Evolutionary conservation across 2,888 invertebrate genomes (phyloP), one percentile per base, ranked within the genome.

Genomic region (Tetragonisca angustula): DNA sequence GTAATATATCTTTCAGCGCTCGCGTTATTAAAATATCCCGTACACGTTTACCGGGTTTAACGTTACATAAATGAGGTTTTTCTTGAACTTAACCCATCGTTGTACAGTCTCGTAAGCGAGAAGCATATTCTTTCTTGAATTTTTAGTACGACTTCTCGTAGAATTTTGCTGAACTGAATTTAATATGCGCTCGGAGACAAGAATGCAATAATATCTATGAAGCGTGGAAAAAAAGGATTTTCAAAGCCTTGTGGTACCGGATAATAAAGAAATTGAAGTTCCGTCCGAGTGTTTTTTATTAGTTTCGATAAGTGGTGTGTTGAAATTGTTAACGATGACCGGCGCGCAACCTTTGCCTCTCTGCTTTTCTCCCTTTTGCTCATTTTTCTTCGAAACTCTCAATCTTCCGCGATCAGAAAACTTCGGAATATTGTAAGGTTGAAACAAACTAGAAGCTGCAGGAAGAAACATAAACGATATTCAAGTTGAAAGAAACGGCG

Each of bases 381-480:
- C 62, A 36, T n/a, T 62, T 50, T 27, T 61, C 56, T 76, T 52
- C 68, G n/a, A 61, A 79, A 69, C 76, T 79, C 49, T 70, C 56
- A 50, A 80, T 65, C 78, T 65, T 59, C 70, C 32, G 36, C 78
- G 70, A 71, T 78, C 80, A 71, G 54, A 65, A 70, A 80, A 65
- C 70, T 78, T 80, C 13, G 17, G 64, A 71, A 65, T 65, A 78
- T 62, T 52, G 65, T 50, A 59, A 77, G 78, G 77, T 65, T 71
- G 70, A 70, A 77, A 77, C 65, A 80, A 80, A 70, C 78, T 80
- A 59, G 52, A 19, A 52, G 49, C 24, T 59, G 64, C 70, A 71
- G 56, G 43, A 70, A 77, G 80, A 80, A 80, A 77, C 78, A 59
- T 71, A 77, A 70, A 64, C 70, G 68, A 50, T 50, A 56, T 64